Conservation (phyloP, 2,888 invertebrate species). For the Sceliomorpha sp. region DNA sequence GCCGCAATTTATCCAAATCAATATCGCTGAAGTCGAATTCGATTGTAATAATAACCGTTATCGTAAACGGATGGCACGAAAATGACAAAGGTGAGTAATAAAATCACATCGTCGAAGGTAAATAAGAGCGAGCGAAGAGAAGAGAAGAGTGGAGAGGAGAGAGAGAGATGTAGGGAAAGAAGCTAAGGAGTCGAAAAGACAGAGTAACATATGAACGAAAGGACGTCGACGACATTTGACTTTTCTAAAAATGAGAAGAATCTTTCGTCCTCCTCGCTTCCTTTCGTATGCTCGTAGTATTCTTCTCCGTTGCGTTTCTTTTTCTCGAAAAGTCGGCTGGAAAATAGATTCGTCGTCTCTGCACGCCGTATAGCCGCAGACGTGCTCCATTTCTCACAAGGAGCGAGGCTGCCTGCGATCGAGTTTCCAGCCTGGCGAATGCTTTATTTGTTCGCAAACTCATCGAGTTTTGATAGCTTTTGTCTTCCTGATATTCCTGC, state of each 20-base stretch:
- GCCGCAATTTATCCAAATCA: too few species aligned
- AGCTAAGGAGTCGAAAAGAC: conserved; percentile 3
- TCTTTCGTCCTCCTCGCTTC: conserved; percentile 42
- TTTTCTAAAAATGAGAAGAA: conserved; percentile 52
- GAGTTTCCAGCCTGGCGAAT: conserved; percentile 15
- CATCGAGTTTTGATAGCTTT: conserved; percentile 23
- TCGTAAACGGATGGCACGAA: conserved; percentile 3
- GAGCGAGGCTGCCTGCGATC: conserved; percentile 9
- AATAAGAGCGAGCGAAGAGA: background rate
- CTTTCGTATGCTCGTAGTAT: conserved; percentile 11
- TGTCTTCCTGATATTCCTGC: conserved; percentile 10
- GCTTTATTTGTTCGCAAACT: conserved; percentile 25
- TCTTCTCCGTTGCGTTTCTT: conserved; percentile 27
- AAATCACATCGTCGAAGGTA: conserved; percentile 8
- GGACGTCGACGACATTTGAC: conserved; percentile 56
- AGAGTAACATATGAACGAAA: conserved; percentile 13
- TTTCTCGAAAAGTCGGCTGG: conserved; percentile 36
- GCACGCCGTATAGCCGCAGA: conserved; percentile 9
- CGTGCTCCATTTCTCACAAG: conserved; percentile 14
- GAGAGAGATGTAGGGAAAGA: conserved; percentile 3
- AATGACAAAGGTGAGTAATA: conserved; percentile 16
- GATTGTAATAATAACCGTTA: too few species aligned
- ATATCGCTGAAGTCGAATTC: too few species aligned
- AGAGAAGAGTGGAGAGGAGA: background rate
- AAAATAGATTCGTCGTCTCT: conserved; percentile 31